Evolutionary conservation across 2,797 vertebrate species (phyloP).

Genomic region (Gambusia yucatana): DNA sequence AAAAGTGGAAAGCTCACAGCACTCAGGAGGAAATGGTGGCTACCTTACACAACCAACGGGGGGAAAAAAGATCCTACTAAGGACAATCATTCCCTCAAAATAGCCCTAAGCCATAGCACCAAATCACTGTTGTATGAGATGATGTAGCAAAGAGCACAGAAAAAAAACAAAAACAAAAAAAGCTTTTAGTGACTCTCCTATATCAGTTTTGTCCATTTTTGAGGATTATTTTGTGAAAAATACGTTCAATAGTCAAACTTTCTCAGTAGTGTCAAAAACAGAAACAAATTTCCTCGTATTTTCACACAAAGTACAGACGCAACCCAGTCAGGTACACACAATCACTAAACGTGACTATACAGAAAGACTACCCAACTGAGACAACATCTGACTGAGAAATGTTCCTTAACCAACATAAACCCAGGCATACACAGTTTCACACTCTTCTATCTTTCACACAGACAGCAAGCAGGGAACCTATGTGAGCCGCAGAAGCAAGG

Average conservation of each 20-base stretch:
- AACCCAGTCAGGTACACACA: conserved; percentile 9
- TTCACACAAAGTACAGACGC: not conserved
- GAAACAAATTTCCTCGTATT: conserved; percentile 18
- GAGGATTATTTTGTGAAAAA: not conserved
- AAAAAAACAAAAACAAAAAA: not conserved
- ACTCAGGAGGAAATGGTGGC: conserved; percentile 29
- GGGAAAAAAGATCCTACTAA: conserved; percentile 17
- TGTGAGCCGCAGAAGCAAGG: conserved; percentile 66
- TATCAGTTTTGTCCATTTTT: not conserved
- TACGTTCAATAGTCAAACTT: conserved; percentile 24
- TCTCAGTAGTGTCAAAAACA: conserved; percentile 22
- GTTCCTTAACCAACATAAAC: conserved; percentile 21
- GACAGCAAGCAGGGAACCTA: conserved; percentile 68
- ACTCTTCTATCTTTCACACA: conserved; percentile 50
- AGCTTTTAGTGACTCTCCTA: not conserved
- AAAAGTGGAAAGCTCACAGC: conserved; percentile 46
- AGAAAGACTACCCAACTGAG: conserved; percentile 22
- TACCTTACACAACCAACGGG: conserved; percentile 12
- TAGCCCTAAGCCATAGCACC: conserved; percentile 21
- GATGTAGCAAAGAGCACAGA: conserved; percentile 8
- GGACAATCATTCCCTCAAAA: conserved; percentile 20
- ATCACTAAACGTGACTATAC: conserved; percentile 20
- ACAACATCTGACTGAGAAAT: conserved; percentile 30
- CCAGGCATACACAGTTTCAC: conserved; percentile 16
- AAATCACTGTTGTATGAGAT: conserved; percentile 28